Percentiles rank a stretch among this genome's conserved stretches.
phyloP scores from a whole-genome alignment of 2,113 vertebrate species.

The Pelobates fuscus region DNA sequence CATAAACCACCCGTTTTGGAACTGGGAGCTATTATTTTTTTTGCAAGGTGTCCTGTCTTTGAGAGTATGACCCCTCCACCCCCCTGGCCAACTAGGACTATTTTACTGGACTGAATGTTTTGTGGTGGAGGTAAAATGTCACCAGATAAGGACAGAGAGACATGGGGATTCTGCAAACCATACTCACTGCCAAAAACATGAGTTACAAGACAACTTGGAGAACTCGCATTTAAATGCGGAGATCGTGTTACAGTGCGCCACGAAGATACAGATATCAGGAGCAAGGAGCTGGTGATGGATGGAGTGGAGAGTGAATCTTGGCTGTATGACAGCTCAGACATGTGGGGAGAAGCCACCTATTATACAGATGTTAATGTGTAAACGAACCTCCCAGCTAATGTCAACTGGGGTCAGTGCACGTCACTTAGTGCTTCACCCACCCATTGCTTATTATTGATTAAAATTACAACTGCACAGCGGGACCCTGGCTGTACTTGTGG shows the following conservation, averaged over 20 bases:
- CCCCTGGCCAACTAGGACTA: no score
- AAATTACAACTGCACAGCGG: no score
- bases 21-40: no score
- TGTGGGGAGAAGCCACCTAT: conserved; percentile 25
- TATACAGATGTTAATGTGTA: conserved; percentile 27
- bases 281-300: conserved; percentile 35
- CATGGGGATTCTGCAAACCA: no score
- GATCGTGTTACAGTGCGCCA: conserved; percentile 12
- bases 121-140: no score
- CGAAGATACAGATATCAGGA: not conserved
- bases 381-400: conserved; percentile 37
- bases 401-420: conserved; percentile 8
- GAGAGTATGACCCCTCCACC: no score
- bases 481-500: no score
- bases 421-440: conserved; percentile 2
- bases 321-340: conserved; percentile 36
- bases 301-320: conserved; percentile 46
- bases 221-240: conserved; percentile 44
- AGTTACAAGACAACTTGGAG: conserved; percentile 21
- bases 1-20: no score
- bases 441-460: not conserved
- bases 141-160: no score
- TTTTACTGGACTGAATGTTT: no score
- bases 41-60: no score
- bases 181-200: no score